These are phyloP conservation scores for Drosophila chauvacae DNA, from an alignment of 1,140 invertebrate species.

Conservation along the genomic window DNA sequence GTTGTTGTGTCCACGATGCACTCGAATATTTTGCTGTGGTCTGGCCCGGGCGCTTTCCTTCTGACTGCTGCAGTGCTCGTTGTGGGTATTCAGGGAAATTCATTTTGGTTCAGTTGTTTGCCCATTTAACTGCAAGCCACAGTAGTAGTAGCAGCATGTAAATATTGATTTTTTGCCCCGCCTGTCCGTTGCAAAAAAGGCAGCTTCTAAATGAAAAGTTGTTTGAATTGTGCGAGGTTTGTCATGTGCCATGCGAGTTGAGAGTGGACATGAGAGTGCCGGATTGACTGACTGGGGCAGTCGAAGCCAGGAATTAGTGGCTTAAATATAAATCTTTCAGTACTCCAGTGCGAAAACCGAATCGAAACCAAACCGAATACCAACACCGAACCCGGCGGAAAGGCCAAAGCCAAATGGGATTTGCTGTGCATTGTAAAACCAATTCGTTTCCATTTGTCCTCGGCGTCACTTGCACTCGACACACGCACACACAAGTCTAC, in stretches of 20 bases:
- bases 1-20: slow-evolving; percentile 35
- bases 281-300: slow-evolving; percentile 14
- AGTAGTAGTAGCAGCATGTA: slow-evolving; percentile 37
- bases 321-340: slow-evolving; percentile 31
- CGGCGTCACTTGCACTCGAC: slow-evolving; percentile 46
- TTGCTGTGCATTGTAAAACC: slow-evolving; percentile 67
- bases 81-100: slow-evolving; percentile 19
- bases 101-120: slow-evolving; percentile 58
- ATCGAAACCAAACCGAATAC: slow-evolving; percentile 30
- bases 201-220: slow-evolving; percentile 36
- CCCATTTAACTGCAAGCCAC: slow-evolving; percentile 64
- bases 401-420: slow-evolving; percentile 49
- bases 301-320: slow-evolving; percentile 46
- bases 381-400: background rate
- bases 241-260: slow-evolving; percentile 4
- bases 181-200: slow-evolving; percentile 25
- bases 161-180: slow-evolving; percentile 69
- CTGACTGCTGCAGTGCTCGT: slow-evolving; percentile 3
- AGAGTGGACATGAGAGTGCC: slow-evolving; percentile 22
- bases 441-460: slow-evolving; percentile 71
- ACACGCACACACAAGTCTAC: background rate
- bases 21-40: slow-evolving; percentile 41
- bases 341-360: slow-evolving; percentile 26
- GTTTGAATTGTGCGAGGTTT: slow-evolving; percentile 33
- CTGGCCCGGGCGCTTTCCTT: slow-evolving; percentile 17